phyloP scores from a whole-genome alignment of 2,888 invertebrate genomes.

The Lithophane ornitopus region DNA sequence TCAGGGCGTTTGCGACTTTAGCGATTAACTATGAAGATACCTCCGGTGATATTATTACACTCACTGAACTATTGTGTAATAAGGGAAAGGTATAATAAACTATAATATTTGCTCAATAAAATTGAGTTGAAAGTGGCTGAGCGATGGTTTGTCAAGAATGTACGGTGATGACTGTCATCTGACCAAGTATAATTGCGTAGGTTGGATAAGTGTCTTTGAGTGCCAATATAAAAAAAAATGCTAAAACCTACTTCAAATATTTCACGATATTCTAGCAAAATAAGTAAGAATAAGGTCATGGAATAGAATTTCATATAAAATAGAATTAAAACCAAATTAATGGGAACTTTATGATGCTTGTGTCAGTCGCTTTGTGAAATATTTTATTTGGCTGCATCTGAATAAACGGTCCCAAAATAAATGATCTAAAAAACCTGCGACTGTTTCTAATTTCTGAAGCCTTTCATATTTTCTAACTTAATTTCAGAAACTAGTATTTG shows the following conservation, averaged over 20 bases:
- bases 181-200: not conserved
- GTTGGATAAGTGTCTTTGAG: not conserved
- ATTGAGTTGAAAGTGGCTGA: slow-evolving; percentile 31
- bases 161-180: slow-evolving; percentile 17
- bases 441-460: not conserved
- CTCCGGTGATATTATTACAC: slow-evolving; percentile 28
- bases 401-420: slow-evolving; percentile 8
- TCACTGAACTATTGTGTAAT: slow-evolving; percentile 50
- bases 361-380: not conserved
- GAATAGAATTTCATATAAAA: no score
- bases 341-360: not conserved
- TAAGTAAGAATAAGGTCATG: no score
- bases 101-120: slow-evolving; percentile 31
- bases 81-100: slow-evolving; percentile 34
- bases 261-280: no score
- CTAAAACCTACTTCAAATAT: no score
- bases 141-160: not conserved
- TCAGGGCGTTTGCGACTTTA: slow-evolving; percentile 57
- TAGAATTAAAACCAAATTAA: no score
- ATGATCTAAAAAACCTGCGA: not conserved
- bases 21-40: slow-evolving; percentile 56
- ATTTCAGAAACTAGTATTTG: slow-evolving; percentile 45
- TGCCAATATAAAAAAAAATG: no score
- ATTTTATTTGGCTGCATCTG: not conserved
- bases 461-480: slow-evolving; percentile 10